Percentiles rank a stretch among this genome's conserved stretches.
These are phyloP conservation scores for Trissolcus basalis DNA, from an alignment of 1,140 invertebrate genomes.

Conservation along the genomic window DNA sequence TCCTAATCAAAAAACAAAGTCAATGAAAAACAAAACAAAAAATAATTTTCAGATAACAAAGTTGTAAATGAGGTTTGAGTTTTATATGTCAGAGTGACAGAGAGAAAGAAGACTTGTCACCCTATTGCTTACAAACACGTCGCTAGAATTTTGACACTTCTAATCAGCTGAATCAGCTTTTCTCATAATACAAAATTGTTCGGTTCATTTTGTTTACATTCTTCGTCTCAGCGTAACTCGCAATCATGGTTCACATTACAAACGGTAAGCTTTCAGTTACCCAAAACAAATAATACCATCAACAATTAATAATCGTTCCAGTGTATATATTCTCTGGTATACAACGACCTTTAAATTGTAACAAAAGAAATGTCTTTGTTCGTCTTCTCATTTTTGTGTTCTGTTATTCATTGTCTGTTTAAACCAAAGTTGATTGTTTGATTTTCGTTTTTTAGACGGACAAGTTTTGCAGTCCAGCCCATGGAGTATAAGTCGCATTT, in stretches of 20 bases:
- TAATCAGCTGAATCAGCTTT: slow-evolving; percentile 2
- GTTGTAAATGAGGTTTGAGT: slow-evolving; percentile 3
- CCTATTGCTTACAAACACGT: slow-evolving; percentile 19
- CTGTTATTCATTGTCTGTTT: not conserved
- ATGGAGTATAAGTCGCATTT: slow-evolving; percentile 42
- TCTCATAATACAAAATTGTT: not conserved
- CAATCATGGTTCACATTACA: slow-evolving; percentile 41
- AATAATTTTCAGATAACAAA: too few relatives aligned
- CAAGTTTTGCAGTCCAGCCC: slow-evolving; percentile 38
- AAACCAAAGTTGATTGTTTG: too few relatives aligned
- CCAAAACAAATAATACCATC: slow-evolving; percentile 2
- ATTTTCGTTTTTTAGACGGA: slow-evolving; percentile 39
- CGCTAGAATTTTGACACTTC: slow-evolving; percentile 5
- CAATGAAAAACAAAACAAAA: too few relatives aligned
- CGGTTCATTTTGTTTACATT: not conserved
- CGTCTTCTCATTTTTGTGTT: not conserved
- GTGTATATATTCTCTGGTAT: not conserved
- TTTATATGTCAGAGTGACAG: too few relatives aligned
- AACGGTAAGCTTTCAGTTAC: slow-evolving; percentile 11
- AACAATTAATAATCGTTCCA: not conserved
- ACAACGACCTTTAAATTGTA: not conserved
- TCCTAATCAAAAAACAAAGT: too few relatives aligned
- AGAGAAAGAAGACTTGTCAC: slow-evolving; percentile 16
- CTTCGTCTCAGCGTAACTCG: not conserved
- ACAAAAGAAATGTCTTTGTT: not conserved